Base-by-base conservation (phyloP, 2,113 vertebrate genomes). In the Sciurus niger region DNA sequence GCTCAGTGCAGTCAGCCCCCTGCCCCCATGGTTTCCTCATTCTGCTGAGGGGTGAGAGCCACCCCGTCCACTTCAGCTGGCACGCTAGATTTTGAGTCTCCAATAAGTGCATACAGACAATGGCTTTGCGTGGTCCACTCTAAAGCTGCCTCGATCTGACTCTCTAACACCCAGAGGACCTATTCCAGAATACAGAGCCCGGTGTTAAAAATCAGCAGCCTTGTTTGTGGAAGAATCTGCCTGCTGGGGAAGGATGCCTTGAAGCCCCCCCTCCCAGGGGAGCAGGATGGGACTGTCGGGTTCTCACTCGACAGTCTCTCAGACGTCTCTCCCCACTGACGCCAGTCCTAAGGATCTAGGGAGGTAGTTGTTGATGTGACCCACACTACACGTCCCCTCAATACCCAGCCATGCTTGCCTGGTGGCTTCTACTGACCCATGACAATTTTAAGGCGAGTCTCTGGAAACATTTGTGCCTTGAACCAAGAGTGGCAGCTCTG, bases 231-330 rank as follows among this genome's bases (percentile, higher is more conserved):
- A 14, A 30, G 63, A 72, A 87, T 13, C 10, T 73, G 8, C 28
- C 65, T 53, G 34, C 43, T 79, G 20, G 14, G 68, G 43, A 94
- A 78, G 72, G 30, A 78, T 58, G 46, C 30, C 65, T 68, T 34
- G 30, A 68, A 32, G 34, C 34, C 40, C 40, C 84, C 37, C 16
- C 72, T 25, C 24, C 24, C 17, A 7, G 28, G 37, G 77, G 68
- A 24, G 30, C 0, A 24, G 32, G 77, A 20, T 16, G 17, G 6
- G 22, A 8, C 3, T 2, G 7, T 8, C 22, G 3, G 51, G 22
- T 10, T 63, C 60, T 46, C 8, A 6, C 73, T 40, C 11, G 12
- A 8, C 0, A 63, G 48, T 25, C 34, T 60, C 6, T n/a, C 22
- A 32, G 20, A 9, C 8, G 16, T 60, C 48, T 48, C 40, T 8